phyloP scores from a whole-genome alignment of 2,888 invertebrate species.

The Eilema depressum region DNA sequence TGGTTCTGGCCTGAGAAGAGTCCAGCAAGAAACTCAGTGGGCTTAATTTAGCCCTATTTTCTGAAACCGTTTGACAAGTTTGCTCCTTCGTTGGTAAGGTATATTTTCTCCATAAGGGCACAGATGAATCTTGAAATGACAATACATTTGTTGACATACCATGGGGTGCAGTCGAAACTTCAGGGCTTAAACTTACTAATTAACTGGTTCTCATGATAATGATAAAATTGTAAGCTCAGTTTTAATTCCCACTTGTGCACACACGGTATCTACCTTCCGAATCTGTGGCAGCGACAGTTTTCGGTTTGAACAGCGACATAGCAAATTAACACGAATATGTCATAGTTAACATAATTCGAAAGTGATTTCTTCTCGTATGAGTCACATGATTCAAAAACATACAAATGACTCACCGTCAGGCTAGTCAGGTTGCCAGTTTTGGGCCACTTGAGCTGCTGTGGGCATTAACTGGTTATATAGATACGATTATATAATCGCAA shows the following conservation, averaged over 20 bases:
- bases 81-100: neutral
- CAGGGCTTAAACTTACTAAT: neutral
- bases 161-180: neutral
- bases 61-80: neutral
- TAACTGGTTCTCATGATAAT: too few relatives aligned
- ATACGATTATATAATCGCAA: constrained; percentile 34
- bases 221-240: neutral
- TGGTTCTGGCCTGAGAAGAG: too few relatives aligned
- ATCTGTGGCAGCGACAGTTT: neutral
- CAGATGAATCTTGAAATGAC: neutral
- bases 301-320: constrained; percentile 6
- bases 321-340: constrained; percentile 33
- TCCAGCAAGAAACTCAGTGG: too few relatives aligned
- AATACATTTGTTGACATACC: neutral
- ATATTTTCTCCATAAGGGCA: too few relatives aligned
- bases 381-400: constrained; percentile 51
- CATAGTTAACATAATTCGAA: constrained; percentile 46
- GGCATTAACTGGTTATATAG: constrained; percentile 44
- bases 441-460: constrained; percentile 50
- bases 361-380: constrained; percentile 61
- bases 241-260: neutral
- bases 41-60: too few relatives aligned
- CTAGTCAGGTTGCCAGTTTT: constrained; percentile 52
- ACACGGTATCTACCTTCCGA: neutral
- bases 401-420: constrained; percentile 52